phyloP scores from a whole-genome alignment of 2,797 vertebrate species.

The Delichon dasypus region DNA sequence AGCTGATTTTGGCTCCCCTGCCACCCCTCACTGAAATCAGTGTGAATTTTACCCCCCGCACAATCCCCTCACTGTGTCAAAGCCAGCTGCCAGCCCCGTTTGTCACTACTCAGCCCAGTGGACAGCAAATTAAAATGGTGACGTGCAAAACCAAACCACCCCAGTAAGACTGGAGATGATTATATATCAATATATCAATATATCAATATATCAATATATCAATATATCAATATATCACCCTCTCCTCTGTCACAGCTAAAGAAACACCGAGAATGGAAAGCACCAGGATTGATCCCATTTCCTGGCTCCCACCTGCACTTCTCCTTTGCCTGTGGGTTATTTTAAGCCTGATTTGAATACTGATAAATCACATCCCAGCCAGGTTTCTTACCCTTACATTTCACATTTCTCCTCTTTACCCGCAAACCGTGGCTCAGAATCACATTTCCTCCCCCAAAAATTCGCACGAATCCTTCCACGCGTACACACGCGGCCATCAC shows the following conservation, averaged over 20 bases:
- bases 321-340: background rate
- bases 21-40: background rate
- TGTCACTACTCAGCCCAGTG: background rate
- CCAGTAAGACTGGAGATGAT: background rate
- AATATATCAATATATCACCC: background rate
- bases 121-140: background rate
- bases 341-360: background rate
- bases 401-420: background rate
- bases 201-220: too few species aligned
- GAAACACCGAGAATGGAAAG: background rate
- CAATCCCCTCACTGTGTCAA: background rate
- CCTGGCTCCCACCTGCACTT: background rate
- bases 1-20: background rate
- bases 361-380: background rate
- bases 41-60: background rate
- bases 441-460: background rate
- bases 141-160: fast-evolving
- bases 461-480: background rate
- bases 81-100: background rate
- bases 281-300: background rate
- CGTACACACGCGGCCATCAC: background rate
- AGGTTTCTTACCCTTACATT: background rate
- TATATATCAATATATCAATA: background rate
- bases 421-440: background rate
- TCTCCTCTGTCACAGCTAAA: background rate